Evolutionary conservation across 2,113 vertebrate species (phyloP).

Genomic region (Ameiurus melas): DNA sequence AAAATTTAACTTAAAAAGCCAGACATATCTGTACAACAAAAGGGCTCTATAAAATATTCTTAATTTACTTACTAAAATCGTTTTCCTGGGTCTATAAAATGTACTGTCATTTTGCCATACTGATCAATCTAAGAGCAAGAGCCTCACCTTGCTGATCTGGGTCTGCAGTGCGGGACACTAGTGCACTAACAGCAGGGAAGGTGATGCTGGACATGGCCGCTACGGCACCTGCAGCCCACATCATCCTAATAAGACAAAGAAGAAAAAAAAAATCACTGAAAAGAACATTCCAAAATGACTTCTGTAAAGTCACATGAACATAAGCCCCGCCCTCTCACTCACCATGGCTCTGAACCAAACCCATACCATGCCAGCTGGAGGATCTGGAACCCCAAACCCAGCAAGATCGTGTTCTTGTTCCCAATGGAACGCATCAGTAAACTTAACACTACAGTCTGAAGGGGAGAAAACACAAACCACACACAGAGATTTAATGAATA

Average conservation of each 20-base stretch:
- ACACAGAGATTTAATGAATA: not conserved
- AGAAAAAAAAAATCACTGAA: not conserved
- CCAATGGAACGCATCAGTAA: conserved; percentile 89
- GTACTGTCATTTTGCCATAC: not conserved
- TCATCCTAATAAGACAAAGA: conserved; percentile 75
- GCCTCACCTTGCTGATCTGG: conserved; percentile 83
- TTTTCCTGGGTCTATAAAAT: not conserved
- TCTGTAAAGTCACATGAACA: not conserved
- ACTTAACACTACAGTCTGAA: conserved; percentile 84
- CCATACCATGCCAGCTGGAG: conserved; percentile 87
- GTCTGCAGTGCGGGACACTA: conserved; percentile 84
- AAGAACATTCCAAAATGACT: no score
- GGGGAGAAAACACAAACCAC: not conserved
- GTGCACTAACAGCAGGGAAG: conserved; percentile 82
- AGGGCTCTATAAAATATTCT: no score
- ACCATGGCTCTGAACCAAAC: conserved; percentile 87
- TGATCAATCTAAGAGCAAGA: not conserved
- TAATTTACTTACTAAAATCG: no score
- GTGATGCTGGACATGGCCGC: conserved; percentile 89
- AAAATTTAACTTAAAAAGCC: no score
- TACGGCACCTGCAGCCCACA: conserved; percentile 86
- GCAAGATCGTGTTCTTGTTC: conserved; percentile 87
- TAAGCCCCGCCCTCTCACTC: conserved; percentile 45
- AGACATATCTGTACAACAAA: no score
- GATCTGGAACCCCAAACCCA: conserved; percentile 86